A percentile compares a stretch with the other conserved stretches of the same genome.
Evolutionary conservation across 2,888 invertebrate genomes (phyloP).

Genomic region (Parapristionchus giblindavisi): DNA sequence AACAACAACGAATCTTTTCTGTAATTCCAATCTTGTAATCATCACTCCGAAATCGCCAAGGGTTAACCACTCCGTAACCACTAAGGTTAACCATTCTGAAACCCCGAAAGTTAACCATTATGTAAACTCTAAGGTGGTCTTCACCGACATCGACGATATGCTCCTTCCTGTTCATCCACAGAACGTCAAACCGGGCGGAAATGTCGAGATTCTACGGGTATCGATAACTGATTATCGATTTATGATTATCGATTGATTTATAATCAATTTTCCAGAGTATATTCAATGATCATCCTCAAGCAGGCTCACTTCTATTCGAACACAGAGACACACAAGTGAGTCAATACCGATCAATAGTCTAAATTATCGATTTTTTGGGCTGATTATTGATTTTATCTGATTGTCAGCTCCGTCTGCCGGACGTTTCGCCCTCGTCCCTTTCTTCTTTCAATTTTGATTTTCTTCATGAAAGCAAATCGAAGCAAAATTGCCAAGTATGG

Average conservation of each 20-base stretch:
- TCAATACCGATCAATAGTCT: not conserved
- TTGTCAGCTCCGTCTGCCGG: conserved; percentile 18
- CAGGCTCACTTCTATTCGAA: conserved; percentile 67
- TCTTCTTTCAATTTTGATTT: conserved; percentile 59
- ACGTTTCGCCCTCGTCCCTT: conserved; percentile 5
- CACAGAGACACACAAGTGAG: conserved; percentile 66
- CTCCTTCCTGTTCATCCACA: conserved; percentile 63
- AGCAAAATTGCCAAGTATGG: conserved; percentile 67
- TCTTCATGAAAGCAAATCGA: conserved; percentile 61
- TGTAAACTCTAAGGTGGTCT: conserved; percentile 51
- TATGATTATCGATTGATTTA: too few species aligned
- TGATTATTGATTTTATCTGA: not conserved
- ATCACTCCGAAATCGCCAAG: too few species aligned
- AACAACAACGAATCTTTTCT: too few species aligned
- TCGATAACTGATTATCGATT: too few species aligned
- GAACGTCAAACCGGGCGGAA: conserved; percentile 53
- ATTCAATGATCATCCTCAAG: conserved; percentile 66
- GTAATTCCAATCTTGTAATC: too few species aligned
- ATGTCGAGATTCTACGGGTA: conserved; percentile 59
- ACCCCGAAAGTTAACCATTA: too few species aligned
- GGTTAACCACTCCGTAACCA: too few species aligned
- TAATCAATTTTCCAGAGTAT: conserved; percentile 56
- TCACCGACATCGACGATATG: conserved; percentile 69
- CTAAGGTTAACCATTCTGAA: too few species aligned
- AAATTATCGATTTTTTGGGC: not conserved